phyloP scores from a whole-genome alignment of 2,113 vertebrate genomes.

The Myxocyprinus asiaticus region DNA sequence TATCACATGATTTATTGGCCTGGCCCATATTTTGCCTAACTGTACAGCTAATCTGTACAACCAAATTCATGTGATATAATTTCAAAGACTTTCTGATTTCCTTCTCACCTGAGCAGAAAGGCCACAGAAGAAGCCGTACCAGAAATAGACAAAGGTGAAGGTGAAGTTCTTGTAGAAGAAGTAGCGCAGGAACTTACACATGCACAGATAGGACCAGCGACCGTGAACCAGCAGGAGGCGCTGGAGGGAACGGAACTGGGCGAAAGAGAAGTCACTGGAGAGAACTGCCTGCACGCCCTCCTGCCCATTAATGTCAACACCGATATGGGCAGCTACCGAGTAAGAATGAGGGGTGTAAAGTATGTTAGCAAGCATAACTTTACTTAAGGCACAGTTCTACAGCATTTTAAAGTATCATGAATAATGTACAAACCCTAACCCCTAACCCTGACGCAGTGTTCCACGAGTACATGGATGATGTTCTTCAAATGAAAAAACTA shows the following conservation, averaged over 20 bases:
- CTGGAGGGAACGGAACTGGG: slow-evolving; percentile 91
- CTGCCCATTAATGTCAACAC: slow-evolving; percentile 90
- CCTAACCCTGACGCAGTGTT: too few relatives aligned
- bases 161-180: slow-evolving; percentile 99
- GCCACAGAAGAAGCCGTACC: slow-evolving; percentile 94
- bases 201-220: slow-evolving; percentile 94
- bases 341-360: not conserved
- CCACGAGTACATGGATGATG: too few relatives aligned
- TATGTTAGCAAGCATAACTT: not conserved
- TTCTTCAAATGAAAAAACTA: too few relatives aligned
- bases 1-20: too few relatives aligned
- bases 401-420: too few relatives aligned
- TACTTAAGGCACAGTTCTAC: not conserved
- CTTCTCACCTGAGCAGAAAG: slow-evolving; percentile 91
- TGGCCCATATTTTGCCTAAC: too few relatives aligned
- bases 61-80: not conserved
- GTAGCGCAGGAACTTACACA: slow-evolving; percentile 94
- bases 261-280: slow-evolving; percentile 89
- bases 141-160: slow-evolving; percentile 94
- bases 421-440: too few relatives aligned
- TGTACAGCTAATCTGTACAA: not conserved
- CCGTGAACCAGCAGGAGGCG: slow-evolving; percentile 93
- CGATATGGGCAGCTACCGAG: slow-evolving; percentile 88
- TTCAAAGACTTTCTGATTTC: not conserved
- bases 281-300: slow-evolving; percentile 94